Percentiles rank a stretch among this genome's conserved stretches.
phyloP scores from a whole-genome alignment of 2,888 invertebrate species.

The Thera britannica region DNA sequence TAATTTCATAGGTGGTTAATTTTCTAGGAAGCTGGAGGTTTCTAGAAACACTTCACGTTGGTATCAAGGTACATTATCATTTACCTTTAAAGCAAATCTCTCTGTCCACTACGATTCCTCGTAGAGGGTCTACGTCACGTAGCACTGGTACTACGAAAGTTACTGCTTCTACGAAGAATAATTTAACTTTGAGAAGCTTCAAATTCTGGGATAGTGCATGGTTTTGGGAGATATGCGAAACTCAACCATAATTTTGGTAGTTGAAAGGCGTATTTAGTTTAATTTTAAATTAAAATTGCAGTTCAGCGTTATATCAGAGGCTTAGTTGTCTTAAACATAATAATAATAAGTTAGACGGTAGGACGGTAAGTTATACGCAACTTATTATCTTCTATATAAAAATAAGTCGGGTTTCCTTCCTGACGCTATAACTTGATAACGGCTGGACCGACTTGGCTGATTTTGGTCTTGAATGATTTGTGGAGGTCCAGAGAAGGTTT shows the following conservation, averaged over 20 bases:
- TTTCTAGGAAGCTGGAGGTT: neutral
- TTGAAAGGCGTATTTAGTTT: neutral
- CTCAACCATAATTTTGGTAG: neutral
- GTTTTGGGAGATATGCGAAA: neutral
- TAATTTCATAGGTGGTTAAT: neutral
- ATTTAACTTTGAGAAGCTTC: neutral
- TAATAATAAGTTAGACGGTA: too few species aligned
- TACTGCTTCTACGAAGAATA: neutral
- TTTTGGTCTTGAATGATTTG: too few species aligned
- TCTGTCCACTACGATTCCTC: constrained; percentile 2
- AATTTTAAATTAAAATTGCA: neutral
- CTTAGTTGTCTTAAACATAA: too few species aligned
- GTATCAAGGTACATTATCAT: neutral
- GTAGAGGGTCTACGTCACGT: constrained; percentile 5
- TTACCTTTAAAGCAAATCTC: neutral
- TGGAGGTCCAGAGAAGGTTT: too few species aligned
- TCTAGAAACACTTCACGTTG: neutral
- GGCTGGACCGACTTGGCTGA: too few species aligned
- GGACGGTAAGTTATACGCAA: too few species aligned
- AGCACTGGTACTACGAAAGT: constrained; percentile 8
- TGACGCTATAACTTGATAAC: too few species aligned
- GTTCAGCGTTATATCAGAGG: too few species aligned
- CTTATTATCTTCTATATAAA: too few species aligned
- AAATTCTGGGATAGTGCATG: neutral
- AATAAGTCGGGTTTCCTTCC: too few species aligned